A percentile compares a stretch with the other conserved stretches of the same genome.
These are phyloP conservation scores for Ancistrus triradiatus DNA, from an alignment of 2,113 vertebrate genomes.

Conservation along the genomic window DNA sequence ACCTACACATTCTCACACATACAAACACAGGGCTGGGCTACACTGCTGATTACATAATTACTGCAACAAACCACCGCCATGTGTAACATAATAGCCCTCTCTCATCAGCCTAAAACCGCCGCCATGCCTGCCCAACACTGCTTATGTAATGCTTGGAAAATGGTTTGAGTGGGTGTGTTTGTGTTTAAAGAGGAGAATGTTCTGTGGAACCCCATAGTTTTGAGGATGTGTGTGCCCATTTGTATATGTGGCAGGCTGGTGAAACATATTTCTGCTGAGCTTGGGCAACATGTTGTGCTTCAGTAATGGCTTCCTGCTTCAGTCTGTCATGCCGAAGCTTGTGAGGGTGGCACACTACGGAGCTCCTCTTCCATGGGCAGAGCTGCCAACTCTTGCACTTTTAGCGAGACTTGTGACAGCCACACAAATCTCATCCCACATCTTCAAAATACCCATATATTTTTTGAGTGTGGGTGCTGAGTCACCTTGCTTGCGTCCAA, in stretches of 20 bases:
- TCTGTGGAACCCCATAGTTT: conserved; percentile 8
- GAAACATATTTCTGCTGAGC: conserved; percentile 58
- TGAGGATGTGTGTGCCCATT: conserved; percentile 7
- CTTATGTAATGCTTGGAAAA: conserved; percentile 58
- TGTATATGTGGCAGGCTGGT: conserved; percentile 23
- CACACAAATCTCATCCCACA: not conserved
- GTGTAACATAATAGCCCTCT: conserved; percentile 62
- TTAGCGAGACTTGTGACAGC: too few species aligned
- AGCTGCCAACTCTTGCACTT: conserved; percentile 7
- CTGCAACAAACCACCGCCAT: conserved; percentile 55
- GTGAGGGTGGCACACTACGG: conserved; percentile 23
- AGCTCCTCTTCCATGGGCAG: not conserved
- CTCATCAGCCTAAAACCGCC: conserved; percentile 64
- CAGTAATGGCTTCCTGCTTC: conserved; percentile 66
- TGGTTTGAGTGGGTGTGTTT: conserved; percentile 9
- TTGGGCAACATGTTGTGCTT: conserved; percentile 63
- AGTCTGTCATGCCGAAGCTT: conserved; percentile 54
- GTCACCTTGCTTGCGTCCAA: too few species aligned
- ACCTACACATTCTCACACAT: conserved; percentile 30
- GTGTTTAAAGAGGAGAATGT: not conserved
- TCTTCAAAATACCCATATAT: too few species aligned
- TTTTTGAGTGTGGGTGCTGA: too few species aligned
- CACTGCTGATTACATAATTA: conserved; percentile 64
- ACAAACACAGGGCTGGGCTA: conserved; percentile 49
- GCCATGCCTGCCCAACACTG: conserved; percentile 49